Evolutionary conservation across 2,797 vertebrate genomes (phyloP).

Genomic region (Acestrorhynchus altus): DNA sequence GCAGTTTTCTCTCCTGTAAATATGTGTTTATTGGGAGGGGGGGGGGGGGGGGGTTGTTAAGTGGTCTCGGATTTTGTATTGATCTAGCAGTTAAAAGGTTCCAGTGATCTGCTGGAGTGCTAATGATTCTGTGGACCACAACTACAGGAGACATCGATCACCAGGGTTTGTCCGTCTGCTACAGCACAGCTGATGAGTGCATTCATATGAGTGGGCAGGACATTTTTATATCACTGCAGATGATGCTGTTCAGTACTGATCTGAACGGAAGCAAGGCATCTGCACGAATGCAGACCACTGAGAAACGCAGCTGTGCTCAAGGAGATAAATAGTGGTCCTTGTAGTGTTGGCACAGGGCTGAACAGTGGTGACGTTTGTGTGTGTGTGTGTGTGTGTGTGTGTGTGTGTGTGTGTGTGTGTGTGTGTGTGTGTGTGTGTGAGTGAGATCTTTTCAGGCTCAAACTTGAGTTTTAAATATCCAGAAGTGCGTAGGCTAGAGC

Average conservation of each 20-base stretch:
- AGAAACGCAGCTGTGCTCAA: background rate
- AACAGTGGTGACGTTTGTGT: background rate
- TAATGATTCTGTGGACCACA: no score
- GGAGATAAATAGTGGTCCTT: slow-evolving; percentile 1
- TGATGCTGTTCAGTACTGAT: background rate
- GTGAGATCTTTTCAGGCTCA: background rate
- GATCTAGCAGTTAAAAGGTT: background rate
- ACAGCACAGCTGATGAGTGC: no score
- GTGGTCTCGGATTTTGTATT: background rate
- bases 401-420: no score
- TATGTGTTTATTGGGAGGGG: no score
- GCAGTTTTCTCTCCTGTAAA: no score
- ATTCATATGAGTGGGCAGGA: background rate
- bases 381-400: no score
- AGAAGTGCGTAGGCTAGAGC: background rate
- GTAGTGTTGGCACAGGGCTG: background rate
- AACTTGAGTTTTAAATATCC: background rate
- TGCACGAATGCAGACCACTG: background rate
- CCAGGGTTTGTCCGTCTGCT: no score
- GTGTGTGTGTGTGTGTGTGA: no score
- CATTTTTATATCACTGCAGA: background rate
- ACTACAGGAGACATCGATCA: no score
- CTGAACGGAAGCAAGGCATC: background rate
- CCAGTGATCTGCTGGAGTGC: background rate
- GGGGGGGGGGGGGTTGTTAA: no score